Percentiles rank a stretch among this genome's conserved stretches.
These are phyloP conservation scores for Nasonia giraulti DNA, from an alignment of 1,140 invertebrate species.

Conservation along the genomic window DNA sequence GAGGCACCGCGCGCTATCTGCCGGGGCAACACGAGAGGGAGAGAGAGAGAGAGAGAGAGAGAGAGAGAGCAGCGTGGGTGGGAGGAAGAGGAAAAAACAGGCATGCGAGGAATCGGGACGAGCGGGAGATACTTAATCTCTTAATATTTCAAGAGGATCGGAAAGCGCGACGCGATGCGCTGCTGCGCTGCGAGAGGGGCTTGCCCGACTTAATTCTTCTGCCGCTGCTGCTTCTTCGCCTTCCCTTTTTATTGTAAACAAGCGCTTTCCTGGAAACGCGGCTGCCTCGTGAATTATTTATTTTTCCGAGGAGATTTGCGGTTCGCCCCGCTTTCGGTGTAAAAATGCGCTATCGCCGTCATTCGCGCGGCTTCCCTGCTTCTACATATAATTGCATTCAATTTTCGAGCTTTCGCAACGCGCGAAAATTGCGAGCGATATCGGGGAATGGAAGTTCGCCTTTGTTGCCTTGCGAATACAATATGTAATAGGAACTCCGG, in stretches of 20 bases:
- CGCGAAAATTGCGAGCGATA: too few relatives aligned
- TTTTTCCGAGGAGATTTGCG: too few relatives aligned
- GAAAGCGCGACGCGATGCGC: background rate
- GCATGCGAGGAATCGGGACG: slow-evolving; percentile 20
- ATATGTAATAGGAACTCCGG: background rate
- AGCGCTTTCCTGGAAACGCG: background rate
- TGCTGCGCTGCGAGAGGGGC: background rate
- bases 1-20: slow-evolving; percentile 30
- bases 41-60: slow-evolving; percentile 25
- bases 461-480: background rate
- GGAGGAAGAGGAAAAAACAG: slow-evolving; percentile 34
- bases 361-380: too few relatives aligned
- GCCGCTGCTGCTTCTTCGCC: background rate
- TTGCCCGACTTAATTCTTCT: slow-evolving; percentile 4
- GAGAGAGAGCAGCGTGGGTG: slow-evolving; percentile 10
- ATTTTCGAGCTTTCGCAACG: too few relatives aligned
- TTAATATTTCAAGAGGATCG: slow-evolving; percentile 34
- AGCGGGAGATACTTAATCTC: slow-evolving; percentile 16
- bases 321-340: too few relatives aligned
- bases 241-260: slow-evolving; percentile 6
- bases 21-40: slow-evolving; percentile 17
- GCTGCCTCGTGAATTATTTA: too few relatives aligned
- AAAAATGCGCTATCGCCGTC: too few relatives aligned
- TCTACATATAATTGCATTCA: too few relatives aligned
- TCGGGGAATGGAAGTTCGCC: background rate